Percentiles rank a stretch among this genome's conserved stretches.
phyloP scores from a whole-genome alignment of 2,113 vertebrate species.

The Brachyhypopomus occidentalis region DNA sequence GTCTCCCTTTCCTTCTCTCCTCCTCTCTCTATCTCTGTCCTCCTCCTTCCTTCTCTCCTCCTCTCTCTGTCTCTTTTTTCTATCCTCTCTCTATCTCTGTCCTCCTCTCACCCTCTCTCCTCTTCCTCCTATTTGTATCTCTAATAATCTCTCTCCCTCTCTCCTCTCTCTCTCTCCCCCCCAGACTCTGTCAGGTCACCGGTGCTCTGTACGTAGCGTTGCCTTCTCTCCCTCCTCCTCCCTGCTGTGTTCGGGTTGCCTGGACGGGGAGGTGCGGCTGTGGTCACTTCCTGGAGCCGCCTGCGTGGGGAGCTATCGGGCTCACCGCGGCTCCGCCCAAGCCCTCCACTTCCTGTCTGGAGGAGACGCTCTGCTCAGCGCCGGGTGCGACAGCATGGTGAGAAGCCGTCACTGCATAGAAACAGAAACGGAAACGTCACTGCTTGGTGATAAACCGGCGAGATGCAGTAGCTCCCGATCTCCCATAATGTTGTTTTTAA shows the following conservation, averaged over 20 bases:
- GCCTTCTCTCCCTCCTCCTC: slow-evolving; percentile 74
- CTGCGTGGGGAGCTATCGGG: slow-evolving; percentile 76
- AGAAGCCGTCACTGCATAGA: slow-evolving; percentile 22
- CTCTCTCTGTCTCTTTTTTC: slow-evolving; percentile 72
- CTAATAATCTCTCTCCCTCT: background rate
- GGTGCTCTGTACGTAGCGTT: slow-evolving; percentile 74
- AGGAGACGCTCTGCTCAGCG: slow-evolving; percentile 76
- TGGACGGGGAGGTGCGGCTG: slow-evolving; percentile 79
- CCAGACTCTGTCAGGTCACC: slow-evolving; percentile 76
- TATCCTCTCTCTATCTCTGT: background rate
- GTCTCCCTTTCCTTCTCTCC: background rate
- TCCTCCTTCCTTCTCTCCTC: background rate
- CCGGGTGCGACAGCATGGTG: slow-evolving; percentile 81
- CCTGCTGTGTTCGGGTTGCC: slow-evolving; percentile 76
- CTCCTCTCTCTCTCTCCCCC: background rate
- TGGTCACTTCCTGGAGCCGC: slow-evolving; percentile 78
- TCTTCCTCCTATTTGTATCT: too few relatives aligned
- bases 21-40: too few relatives aligned
- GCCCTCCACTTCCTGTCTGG: slow-evolving; percentile 71
- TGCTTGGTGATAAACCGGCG: too few relatives aligned
- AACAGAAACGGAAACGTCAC: too few relatives aligned
- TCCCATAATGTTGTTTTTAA: too few relatives aligned
- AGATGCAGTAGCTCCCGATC: too few relatives aligned
- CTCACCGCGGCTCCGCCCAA: slow-evolving; percentile 74
- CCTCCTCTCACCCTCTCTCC: background rate